phyloP scores from a whole-genome alignment of 1,140 invertebrate species.

The Eriocheir sinensis region DNA sequence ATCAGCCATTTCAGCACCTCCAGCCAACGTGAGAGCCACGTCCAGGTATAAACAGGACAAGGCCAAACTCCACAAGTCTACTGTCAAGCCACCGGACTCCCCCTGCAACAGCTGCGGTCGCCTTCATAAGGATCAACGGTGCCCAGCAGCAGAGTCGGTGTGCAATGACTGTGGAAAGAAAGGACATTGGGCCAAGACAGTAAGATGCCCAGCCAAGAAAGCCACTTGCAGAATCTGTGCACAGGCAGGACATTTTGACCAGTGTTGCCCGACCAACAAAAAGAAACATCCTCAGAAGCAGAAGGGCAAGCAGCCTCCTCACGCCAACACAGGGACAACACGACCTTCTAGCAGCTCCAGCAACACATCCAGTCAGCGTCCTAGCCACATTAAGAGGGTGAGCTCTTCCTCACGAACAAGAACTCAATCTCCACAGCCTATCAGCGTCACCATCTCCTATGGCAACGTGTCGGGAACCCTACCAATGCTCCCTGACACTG shows the following conservation, averaged over 20 bases:
- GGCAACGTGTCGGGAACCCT: background rate
- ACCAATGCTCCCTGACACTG: background rate
- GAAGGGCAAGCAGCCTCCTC: background rate
- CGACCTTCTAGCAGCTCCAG: background rate
- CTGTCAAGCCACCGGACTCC: too few species aligned
- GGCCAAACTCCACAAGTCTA: too few species aligned
- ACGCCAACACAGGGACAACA: background rate
- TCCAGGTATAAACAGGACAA: too few species aligned
- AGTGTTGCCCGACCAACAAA: background rate
- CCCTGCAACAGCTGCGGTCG: too few species aligned
- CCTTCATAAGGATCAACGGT: too few species aligned
- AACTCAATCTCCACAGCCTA: background rate
- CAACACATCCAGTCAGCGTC: background rate
- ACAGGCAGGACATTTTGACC: too few species aligned
- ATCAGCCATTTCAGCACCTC: too few species aligned
- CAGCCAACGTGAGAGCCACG: too few species aligned
- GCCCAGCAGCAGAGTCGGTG: conserved; percentile 2
- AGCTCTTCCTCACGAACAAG: background rate
- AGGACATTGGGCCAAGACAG: too few species aligned
- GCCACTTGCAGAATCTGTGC: too few species aligned
- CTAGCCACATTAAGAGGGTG: background rate
- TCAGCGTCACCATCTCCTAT: background rate
- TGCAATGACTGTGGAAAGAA: too few species aligned
- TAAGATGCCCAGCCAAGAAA: too few species aligned
- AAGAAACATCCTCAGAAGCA: background rate